Conservation (phyloP, 2,888 invertebrate genomes). For the Lasioglossum zephyrum region DNA sequence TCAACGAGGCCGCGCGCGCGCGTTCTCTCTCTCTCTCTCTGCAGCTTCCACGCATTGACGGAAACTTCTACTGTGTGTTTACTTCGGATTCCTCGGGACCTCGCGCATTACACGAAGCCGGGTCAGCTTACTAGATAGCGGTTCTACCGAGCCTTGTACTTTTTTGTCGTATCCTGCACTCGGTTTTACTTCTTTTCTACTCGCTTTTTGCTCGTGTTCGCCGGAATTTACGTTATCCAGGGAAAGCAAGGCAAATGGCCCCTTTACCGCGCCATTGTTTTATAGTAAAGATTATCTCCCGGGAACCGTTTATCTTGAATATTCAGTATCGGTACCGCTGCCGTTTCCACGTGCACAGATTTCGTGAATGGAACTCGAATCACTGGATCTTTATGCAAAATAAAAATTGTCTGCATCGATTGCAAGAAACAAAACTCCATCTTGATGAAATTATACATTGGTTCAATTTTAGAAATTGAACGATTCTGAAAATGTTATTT, state of each 20-base stretch:
- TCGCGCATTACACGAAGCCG: background rate
- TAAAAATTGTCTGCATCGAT: no score
- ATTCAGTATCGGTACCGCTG: background rate
- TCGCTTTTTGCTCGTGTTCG: background rate
- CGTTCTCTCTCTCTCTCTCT: no score
- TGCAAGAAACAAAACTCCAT: no score
- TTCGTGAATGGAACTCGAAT: no score
- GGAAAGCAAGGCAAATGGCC: background rate
- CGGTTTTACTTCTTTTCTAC: background rate
- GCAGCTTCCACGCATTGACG: constrained; percentile 3
- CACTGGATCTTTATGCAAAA: no score
- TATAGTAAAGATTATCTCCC: background rate
- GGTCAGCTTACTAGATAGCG: constrained; percentile 6
- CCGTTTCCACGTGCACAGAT: background rate
- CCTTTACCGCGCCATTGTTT: background rate
- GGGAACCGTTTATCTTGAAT: background rate
- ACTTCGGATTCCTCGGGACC: constrained; percentile 1
- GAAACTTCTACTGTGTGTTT: background rate
- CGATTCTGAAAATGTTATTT: no score
- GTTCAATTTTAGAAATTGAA: no score
- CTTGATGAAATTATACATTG: no score
- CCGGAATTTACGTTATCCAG: background rate
- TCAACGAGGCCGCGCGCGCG: constrained; percentile 32
- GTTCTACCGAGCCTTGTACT: background rate
- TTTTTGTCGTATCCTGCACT: background rate